phyloP scores from a whole-genome alignment of 1,140 invertebrate genomes.

The Hycleus cichorii region DNA sequence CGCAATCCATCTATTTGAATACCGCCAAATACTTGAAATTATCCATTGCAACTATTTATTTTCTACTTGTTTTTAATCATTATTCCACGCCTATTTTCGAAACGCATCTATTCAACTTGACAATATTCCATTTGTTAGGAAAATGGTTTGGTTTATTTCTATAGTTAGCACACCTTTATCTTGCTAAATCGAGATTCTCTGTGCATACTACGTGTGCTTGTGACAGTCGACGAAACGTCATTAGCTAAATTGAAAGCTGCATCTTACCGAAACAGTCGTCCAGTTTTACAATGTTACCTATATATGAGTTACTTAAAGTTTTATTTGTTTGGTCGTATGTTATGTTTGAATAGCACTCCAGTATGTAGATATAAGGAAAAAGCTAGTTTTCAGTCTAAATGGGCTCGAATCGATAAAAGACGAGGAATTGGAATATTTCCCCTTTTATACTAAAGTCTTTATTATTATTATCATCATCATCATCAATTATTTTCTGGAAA shows the following conservation, averaged over 20 bases:
- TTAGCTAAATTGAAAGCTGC: constrained; percentile 42
- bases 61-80: too few relatives aligned
- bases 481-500: constrained; percentile 5
- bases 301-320: constrained; percentile 11
- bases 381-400: constrained; percentile 40
- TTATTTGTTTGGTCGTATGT: constrained; percentile 18
- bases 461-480: constrained; percentile 12
- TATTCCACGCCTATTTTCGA: too few relatives aligned
- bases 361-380: constrained; percentile 42
- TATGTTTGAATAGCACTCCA: constrained; percentile 40
- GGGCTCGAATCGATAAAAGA: constrained; percentile 38
- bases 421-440: constrained; percentile 30
- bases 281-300: constrained; percentile 9
- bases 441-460: constrained; percentile 6
- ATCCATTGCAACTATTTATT: too few relatives aligned
- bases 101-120: too few relatives aligned
- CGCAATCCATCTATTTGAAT: too few relatives aligned
- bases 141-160: not conserved
- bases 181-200: constrained; percentile 29
- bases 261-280: constrained; percentile 34
- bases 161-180: constrained; percentile 29
- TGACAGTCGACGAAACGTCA: constrained; percentile 41
- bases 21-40: too few relatives aligned
- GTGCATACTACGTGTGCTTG: constrained; percentile 36
- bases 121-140: too few relatives aligned